Percentiles rank a stretch among this genome's conserved stretches.
phyloP scores from a whole-genome alignment of 2,888 invertebrate species.

The Meghimatium bilineatum region DNA sequence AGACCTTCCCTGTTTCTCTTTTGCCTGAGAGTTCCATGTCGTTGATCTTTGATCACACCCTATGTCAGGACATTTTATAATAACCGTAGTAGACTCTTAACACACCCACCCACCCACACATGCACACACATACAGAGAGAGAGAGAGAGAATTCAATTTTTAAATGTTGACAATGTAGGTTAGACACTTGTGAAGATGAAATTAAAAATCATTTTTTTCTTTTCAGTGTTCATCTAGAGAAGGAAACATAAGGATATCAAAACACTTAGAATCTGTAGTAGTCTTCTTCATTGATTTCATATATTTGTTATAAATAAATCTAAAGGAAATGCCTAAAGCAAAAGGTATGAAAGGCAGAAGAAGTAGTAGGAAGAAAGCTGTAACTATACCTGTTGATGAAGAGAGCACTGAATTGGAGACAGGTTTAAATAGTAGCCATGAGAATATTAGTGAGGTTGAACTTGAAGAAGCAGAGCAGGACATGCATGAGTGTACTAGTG shows the following conservation, averaged over 20 bases:
- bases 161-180: no score
- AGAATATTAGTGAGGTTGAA: background rate
- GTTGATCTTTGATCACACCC: no score
- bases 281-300: background rate
- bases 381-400: background rate
- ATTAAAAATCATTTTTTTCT: background rate
- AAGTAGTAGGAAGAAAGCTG: constrained; percentile 8
- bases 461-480: background rate
- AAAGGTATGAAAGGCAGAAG: constrained; percentile 11
- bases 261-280: background rate
- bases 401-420: background rate
- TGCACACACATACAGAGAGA: no score
- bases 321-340: constrained; percentile 25
- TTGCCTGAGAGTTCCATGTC: no score
- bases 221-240: background rate
- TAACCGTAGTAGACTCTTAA: no score
- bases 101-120: no score
- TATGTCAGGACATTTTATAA: no score
- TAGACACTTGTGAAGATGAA: no score
- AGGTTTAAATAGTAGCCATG: background rate
- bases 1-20: no score
- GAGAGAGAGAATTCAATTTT: no score
- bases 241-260: background rate
- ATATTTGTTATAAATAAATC: background rate
- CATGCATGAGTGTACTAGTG: background rate